Conservation (phyloP, 2,888 invertebrate genomes). For the Drosophila leonis region DNA sequence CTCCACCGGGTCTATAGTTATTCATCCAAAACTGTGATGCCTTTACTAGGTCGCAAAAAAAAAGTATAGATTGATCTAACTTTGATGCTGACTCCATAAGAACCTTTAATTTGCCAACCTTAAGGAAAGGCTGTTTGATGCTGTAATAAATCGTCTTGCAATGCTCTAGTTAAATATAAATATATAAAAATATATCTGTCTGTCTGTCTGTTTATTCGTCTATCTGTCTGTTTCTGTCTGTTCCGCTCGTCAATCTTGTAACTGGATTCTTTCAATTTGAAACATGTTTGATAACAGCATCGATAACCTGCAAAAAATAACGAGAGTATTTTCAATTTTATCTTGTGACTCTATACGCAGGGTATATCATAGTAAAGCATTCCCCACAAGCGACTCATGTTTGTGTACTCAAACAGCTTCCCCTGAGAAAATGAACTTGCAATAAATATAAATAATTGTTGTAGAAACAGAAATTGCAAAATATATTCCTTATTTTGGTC, state of each 20-base stretch:
- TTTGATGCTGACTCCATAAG: not conserved
- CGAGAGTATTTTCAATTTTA: not conserved
- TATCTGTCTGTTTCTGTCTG: not conserved
- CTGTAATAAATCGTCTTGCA: no score
- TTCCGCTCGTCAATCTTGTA: not conserved
- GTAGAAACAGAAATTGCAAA: not conserved
- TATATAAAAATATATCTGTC: no score
- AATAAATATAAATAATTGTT: constrained; percentile 18
- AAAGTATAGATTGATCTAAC: no score
- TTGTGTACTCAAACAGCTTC: constrained; percentile 53
- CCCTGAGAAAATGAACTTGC: constrained; percentile 54
- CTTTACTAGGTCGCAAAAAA: no score
- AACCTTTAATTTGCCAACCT: no score
- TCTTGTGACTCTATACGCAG: not conserved
- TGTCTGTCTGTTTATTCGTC: not conserved
- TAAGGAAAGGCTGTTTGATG: not conserved
- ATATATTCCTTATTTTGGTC: no score
- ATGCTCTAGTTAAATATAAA: no score
- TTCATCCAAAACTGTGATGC: not conserved
- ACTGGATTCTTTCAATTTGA: not conserved
- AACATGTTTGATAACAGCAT: not conserved
- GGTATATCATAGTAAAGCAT: not conserved
- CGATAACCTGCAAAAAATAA: not conserved
- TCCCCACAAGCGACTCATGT: not conserved
- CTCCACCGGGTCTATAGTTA: not conserved